These are phyloP conservation scores for Hemibagrus guttatus DNA, from an alignment of 2,797 vertebrate species.

Conservation along the genomic window DNA sequence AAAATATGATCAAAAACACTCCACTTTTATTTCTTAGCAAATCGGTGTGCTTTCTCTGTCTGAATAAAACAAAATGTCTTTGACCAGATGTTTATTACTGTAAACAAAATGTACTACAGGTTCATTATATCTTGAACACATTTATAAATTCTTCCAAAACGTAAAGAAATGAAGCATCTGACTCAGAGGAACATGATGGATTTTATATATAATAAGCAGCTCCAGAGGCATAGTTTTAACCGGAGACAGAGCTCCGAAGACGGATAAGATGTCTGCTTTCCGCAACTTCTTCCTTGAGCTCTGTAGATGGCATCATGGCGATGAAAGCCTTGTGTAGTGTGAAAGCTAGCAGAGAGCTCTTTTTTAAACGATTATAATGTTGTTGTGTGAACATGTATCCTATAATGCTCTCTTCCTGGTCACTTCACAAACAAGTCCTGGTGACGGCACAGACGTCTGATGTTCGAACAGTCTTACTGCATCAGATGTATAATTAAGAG, in stretches of 20 bases:
- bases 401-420: not conserved
- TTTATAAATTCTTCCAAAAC: not conserved
- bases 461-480: not conserved
- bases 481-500: not conserved
- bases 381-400: not conserved
- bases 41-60: not conserved
- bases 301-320: not conserved
- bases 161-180: not conserved
- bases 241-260: not conserved
- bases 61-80: not conserved
- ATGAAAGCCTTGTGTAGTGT: not conserved
- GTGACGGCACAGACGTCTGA: not conserved
- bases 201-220: not conserved
- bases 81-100: not conserved
- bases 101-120: not conserved
- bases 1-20: too few species aligned
- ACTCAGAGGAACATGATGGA: not conserved
- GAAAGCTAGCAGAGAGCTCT: not conserved
- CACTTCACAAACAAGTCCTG: not conserved
- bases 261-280: not conserved
- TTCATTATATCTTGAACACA: not conserved
- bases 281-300: not conserved
- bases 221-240: not conserved
- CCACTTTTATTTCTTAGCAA: not conserved
- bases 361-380: not conserved